Conservation (phyloP, 2,888 invertebrate genomes). For the Cremastinae sp. region DNA sequence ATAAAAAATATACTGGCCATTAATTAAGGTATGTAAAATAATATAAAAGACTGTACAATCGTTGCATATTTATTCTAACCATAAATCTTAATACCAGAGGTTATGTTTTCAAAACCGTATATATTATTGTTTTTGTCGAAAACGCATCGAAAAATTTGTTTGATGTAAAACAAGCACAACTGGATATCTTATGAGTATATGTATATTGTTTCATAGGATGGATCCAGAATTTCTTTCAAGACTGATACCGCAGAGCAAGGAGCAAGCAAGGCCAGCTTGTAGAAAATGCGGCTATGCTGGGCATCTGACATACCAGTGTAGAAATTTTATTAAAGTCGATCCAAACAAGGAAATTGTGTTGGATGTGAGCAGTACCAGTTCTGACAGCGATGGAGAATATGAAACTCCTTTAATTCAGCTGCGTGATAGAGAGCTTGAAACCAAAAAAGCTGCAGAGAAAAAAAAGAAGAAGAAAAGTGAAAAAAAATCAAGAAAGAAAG, state of each 20-base stretch:
- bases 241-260: constrained; percentile 85
- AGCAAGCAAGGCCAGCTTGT: constrained; percentile 91
- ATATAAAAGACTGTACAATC: too few species aligned
- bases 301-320: constrained; percentile 96
- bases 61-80: too few species aligned
- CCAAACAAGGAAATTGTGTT: constrained; percentile 95
- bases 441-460: constrained; percentile 85
- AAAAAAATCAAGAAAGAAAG: constrained; percentile 80
- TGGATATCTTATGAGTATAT: too few species aligned
- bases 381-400: constrained; percentile 91
- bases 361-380: constrained; percentile 97
- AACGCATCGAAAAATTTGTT: too few species aligned
- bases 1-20: too few species aligned
- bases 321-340: constrained; percentile 96
- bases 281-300: constrained; percentile 98
- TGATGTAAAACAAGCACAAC: too few species aligned
- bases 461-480: constrained; percentile 83
- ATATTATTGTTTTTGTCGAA: too few species aligned
- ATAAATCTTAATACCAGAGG: too few species aligned
- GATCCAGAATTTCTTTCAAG: constrained; percentile 81
- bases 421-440: constrained; percentile 88
- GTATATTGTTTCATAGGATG: constrained; percentile 68
- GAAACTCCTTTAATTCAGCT: constrained; percentile 91
- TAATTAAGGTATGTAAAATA: too few species aligned
- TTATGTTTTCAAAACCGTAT: too few species aligned